These are phyloP conservation scores for Phengaris arion DNA, from an alignment of 2,888 invertebrate genomes.

Conservation along the genomic window DNA sequence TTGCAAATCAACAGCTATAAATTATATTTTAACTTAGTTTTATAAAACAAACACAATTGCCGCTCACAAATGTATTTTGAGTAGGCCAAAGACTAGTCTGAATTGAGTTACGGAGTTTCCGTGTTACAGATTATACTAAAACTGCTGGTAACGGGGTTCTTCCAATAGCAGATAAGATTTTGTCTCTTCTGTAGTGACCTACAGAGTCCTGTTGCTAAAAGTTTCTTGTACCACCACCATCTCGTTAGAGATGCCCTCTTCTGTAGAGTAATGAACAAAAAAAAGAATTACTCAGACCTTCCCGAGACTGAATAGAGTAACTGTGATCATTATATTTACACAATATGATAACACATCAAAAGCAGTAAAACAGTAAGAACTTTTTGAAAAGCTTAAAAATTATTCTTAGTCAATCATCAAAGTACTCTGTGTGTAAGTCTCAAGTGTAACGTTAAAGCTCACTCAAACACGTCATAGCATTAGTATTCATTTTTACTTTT, in stretches of 20 bases:
- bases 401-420: slow-evolving; percentile 38
- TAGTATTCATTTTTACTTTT: slow-evolving; percentile 1
- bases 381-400: not conserved
- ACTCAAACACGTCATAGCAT: slow-evolving; percentile 68
- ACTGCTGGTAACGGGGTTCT: slow-evolving; percentile 82
- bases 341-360: slow-evolving; percentile 28
- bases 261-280: slow-evolving; percentile 78
- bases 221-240: slow-evolving; percentile 85
- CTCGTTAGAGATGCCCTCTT: slow-evolving; percentile 80
- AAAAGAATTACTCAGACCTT: slow-evolving; percentile 88
- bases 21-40: not conserved
- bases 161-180: slow-evolving; percentile 76
- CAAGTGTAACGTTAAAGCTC: slow-evolving; percentile 86
- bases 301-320: slow-evolving; percentile 81
- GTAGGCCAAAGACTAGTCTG: slow-evolving; percentile 88
- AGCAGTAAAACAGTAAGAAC: slow-evolving; percentile 12
- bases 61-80: slow-evolving; percentile 60
- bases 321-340: slow-evolving; percentile 34
- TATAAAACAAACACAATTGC: slow-evolving; percentile 30
- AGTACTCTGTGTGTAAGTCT: slow-evolving; percentile 83
- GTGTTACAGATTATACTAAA: slow-evolving; percentile 86
- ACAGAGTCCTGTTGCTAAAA: slow-evolving; percentile 70
- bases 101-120: slow-evolving; percentile 84
- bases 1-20: not conserved
- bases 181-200: slow-evolving; percentile 57